These are phyloP conservation scores for Rousettus leschenaultii DNA, from an alignment of 2,113 vertebrate genomes.

Conservation along the genomic window DNA sequence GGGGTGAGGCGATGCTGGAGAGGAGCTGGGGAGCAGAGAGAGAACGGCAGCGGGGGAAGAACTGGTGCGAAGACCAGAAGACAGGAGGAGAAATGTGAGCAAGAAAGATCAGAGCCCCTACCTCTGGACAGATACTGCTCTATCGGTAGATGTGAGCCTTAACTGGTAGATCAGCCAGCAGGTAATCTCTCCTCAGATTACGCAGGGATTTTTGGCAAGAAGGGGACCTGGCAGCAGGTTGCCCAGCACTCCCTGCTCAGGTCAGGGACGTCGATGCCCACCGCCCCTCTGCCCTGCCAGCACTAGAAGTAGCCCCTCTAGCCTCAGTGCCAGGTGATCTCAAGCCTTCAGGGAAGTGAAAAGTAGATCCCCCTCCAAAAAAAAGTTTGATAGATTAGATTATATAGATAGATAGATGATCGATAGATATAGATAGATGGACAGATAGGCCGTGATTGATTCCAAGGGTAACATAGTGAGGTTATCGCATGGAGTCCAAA, in stretches of 20 bases:
- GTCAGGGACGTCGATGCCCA: not conserved
- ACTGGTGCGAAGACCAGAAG: rapidly evolving
- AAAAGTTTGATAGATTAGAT: not conserved
- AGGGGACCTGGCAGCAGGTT: not conserved
- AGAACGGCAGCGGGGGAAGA: not conserved
- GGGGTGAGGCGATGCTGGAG: not conserved
- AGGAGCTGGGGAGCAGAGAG: not conserved
- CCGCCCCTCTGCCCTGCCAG: not conserved
- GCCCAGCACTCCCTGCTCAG: not conserved
- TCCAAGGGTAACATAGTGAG: not conserved
- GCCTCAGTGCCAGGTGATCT: too few relatives aligned
- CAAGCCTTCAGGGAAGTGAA: not conserved
- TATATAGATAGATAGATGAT: not conserved
- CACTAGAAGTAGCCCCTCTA: not conserved
- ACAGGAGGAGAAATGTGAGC: too few relatives aligned
- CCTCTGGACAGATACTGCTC: too few relatives aligned
- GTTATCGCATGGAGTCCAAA: not conserved
- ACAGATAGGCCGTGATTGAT: not conserved
- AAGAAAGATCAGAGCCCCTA: not conserved
- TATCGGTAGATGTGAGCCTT: not conserved
- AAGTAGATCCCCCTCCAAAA: not conserved
- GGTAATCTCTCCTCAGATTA: not conserved
- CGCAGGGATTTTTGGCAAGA: not conserved
- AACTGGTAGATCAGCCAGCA: not conserved
- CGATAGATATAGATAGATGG: not conserved